Conservation (phyloP, 2,797 vertebrate species). For the Epinephelus malabaricus region DNA sequence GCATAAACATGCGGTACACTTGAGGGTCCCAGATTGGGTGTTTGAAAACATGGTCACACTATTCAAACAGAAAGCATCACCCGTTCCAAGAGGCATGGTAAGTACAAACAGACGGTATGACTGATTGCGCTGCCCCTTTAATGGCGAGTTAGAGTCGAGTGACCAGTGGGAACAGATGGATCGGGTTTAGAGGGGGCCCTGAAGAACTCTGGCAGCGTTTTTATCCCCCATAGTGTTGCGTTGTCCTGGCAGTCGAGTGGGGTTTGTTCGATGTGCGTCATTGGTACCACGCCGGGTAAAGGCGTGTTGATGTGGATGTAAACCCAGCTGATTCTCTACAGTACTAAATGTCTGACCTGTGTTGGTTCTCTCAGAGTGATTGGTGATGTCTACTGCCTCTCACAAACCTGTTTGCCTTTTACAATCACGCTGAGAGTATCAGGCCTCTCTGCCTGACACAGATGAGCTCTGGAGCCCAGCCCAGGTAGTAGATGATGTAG, state of each 20-base stretch:
- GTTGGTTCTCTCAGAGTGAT: slow-evolving; percentile 71
- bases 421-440: slow-evolving; percentile 76
- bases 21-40: no score
- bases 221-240: slow-evolving; percentile 42
- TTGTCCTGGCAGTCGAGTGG: slow-evolving; percentile 32
- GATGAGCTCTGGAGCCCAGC: slow-evolving; percentile 78
- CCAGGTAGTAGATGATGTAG: slow-evolving; percentile 68
- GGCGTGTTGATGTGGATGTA: slow-evolving; percentile 20
- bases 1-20: no score
- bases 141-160: slow-evolving; percentile 75
- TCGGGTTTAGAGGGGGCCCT: slow-evolving; percentile 71
- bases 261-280: slow-evolving; percentile 58
- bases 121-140: slow-evolving; percentile 67
- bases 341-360: slow-evolving; percentile 55
- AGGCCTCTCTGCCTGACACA: slow-evolving; percentile 74
- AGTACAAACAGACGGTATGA: slow-evolving; percentile 67
- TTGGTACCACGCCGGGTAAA: slow-evolving; percentile 25
- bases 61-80: slow-evolving; percentile 43
- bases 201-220: slow-evolving; percentile 62
- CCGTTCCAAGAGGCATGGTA: slow-evolving; percentile 37
- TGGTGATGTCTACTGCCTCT: slow-evolving; percentile 66
- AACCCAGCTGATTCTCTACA: slow-evolving; percentile 36
- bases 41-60: no score
- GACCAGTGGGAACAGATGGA: slow-evolving; percentile 84
- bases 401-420: slow-evolving; percentile 67